phyloP scores from a whole-genome alignment of 92 coral and sea anemone species.

The Meandrina meandrites region DNA sequence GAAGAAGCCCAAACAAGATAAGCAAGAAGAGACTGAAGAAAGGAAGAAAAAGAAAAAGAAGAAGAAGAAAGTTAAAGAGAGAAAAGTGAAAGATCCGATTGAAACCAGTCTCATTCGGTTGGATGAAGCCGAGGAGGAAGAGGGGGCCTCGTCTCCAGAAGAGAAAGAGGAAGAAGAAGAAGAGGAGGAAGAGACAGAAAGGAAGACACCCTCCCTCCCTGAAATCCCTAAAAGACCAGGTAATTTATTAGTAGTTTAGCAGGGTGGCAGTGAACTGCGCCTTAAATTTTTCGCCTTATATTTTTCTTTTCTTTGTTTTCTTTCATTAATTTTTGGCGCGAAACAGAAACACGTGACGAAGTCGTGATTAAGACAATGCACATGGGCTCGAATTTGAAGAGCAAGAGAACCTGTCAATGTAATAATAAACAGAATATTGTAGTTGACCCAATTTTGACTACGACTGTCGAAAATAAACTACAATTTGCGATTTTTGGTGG shows the following conservation, averaged over 20 bases:
- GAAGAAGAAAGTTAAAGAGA: conserved; percentile 40
- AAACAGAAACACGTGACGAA: too few relatives aligned
- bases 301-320: too few relatives aligned
- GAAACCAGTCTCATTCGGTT: conserved; percentile 33
- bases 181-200: conserved; percentile 49
- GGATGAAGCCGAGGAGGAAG: conserved; percentile 53
- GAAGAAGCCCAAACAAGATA: conserved; percentile 67
- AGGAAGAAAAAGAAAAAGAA: conserved; percentile 62
- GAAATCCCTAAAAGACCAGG: conserved; percentile 70
- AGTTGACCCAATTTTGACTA: too few relatives aligned
- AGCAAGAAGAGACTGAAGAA: conserved; percentile 65
- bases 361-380: too few relatives aligned
- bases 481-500: too few relatives aligned
- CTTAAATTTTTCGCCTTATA: too few relatives aligned
- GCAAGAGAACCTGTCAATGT: too few relatives aligned
- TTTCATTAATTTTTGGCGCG: too few relatives aligned
- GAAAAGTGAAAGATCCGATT: conserved; percentile 18
- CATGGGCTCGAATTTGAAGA: too few relatives aligned
- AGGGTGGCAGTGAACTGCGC: background rate
- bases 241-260: background rate
- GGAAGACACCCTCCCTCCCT: conserved; percentile 65
- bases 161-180: conserved; percentile 53
- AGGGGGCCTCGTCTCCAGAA: conserved; percentile 41
- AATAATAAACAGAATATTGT: too few relatives aligned
- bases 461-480: too few relatives aligned